phyloP scores from a whole-genome alignment of 2,888 invertebrate genomes.

The Chalcosyrphus nemorum region DNA sequence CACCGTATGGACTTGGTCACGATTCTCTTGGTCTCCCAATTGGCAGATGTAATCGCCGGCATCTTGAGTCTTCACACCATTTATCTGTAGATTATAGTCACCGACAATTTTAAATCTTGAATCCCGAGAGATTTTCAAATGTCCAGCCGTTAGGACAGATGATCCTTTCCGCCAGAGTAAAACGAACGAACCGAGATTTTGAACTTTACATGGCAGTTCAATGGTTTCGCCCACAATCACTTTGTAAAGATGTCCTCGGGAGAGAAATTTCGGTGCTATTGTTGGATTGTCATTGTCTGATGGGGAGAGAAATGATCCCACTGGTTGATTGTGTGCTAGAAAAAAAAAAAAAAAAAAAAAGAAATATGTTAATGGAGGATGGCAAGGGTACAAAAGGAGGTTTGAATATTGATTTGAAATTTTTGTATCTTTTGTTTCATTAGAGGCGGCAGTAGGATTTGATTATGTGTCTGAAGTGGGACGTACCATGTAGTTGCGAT shows the following conservation, averaged over 20 bases:
- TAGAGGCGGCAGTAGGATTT: background rate
- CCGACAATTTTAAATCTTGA: conserved; percentile 86
- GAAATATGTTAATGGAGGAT: conserved; percentile 34
- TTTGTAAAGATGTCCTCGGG: conserved; percentile 89
- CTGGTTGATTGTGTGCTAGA: conserved; percentile 73
- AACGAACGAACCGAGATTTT: conserved; percentile 87
- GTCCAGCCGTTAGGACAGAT: conserved; percentile 87
- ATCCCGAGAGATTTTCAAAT: conserved; percentile 88
- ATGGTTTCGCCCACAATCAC: conserved; percentile 91
- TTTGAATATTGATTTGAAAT: conserved; percentile 6
- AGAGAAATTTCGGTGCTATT: conserved; percentile 87
- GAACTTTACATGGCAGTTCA: conserved; percentile 90
- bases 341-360: background rate
- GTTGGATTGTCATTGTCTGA: conserved; percentile 78
- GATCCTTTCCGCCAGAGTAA: conserved; percentile 88
- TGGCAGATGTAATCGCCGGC: conserved; percentile 89
- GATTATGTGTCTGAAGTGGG: too few species aligned
- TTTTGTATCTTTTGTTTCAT: background rate
- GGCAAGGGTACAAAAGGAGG: background rate
- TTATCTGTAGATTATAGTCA: conserved; percentile 88
- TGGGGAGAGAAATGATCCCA: conserved; percentile 76
- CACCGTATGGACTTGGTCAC: conserved; percentile 89
- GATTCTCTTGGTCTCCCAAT: conserved; percentile 87
- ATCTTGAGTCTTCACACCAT: conserved; percentile 87
- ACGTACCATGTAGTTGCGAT: background rate